These are phyloP conservation scores for Sycon ciliatum DNA, from an alignment of 37 sponge, comb jelly and placozoan genomes.

Conservation along the genomic window DNA sequence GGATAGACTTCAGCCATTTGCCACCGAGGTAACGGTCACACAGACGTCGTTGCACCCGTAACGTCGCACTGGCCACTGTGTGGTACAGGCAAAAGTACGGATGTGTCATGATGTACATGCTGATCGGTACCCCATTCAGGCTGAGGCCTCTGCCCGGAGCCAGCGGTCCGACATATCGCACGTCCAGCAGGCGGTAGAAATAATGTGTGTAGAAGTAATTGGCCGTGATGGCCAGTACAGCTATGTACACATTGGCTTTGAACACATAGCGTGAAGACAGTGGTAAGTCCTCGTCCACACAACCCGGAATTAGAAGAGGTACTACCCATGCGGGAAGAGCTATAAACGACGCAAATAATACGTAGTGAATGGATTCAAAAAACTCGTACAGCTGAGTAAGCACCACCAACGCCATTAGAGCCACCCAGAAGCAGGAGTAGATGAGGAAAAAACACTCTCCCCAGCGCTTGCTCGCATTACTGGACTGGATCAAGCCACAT, in stretches of 20 bases:
- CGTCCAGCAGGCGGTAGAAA: conserved; percentile 49
- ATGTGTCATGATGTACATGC: conserved; percentile 57
- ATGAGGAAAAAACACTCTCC: conserved; percentile 38
- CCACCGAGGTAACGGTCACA: not conserved
- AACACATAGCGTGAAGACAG: conserved; percentile 27
- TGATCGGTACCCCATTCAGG: conserved; percentile 39
- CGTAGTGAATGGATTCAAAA: conserved; percentile 37
- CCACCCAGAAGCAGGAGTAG: conserved; percentile 44
- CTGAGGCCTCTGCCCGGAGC: conserved; percentile 18
- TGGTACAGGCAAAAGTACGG: conserved; percentile 51
- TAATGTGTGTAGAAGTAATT: conserved; percentile 62
- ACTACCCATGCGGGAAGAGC: conserved; percentile 21
- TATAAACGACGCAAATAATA: conserved; percentile 16
- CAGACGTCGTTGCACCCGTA: conserved; percentile 1
- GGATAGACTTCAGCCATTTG: too few species aligned
- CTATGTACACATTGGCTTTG: conserved; percentile 49
- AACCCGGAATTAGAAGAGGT: conserved; percentile 28
- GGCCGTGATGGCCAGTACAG: conserved; percentile 33
- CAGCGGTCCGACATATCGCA: conserved; percentile 46
- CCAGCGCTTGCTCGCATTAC: conserved; percentile 35
- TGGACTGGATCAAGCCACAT: too few species aligned
- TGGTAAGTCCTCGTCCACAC: conserved; percentile 26
- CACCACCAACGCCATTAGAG: conserved; percentile 30
- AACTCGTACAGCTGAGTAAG: conserved; percentile 23
- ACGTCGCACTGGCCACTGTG: conserved; percentile 13